Base-by-base conservation (phyloP, 1,140 invertebrate species). In the Drosophila aff. region DNA sequence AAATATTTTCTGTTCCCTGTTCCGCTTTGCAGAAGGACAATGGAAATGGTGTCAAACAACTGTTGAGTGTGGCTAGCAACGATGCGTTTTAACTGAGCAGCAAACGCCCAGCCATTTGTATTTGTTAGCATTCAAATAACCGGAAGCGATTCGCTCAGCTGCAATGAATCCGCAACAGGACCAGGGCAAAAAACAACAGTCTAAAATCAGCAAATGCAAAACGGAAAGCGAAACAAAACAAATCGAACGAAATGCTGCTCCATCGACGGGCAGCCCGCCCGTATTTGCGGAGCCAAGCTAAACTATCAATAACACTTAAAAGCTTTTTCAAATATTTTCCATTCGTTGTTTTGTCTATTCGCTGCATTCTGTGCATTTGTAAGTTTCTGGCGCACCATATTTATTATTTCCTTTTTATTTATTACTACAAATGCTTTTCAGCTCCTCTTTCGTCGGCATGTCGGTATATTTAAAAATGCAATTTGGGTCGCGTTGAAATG, bases 281-380 rank as follows among this genome's bases (percentile, higher is more conserved):
- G 47, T 55, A 55, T 63, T 62, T 36, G 60, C 61, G n/a, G 64
- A 64, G 71, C 49, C 59, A 49, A 57, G 81, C 79, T 87, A 71
- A 86, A 84, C 84, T 89, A 89, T 89, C 84, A 89, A 89, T 89
- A 89, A 90, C 84, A 89, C 85, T 89, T 90, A 89, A 89, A 89
- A 89, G 84, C 84, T 84, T 89, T 87, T 89, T 89, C 82, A 89
- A 89, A 89, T 90, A 90, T 90, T 90, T 90, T 55, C 62, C 64
- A 67, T 49, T 66, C 71, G 41, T 77, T 64, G 62, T 73, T 71
- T 40, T 68, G 50, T 62, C 74, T 57, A 47, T 67, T 76, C 47
- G 43, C 62, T 38, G 60, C 62, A 71, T 73, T 85, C 64, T 74
- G 61, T 81, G 74, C 82, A 79, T 76, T 82, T 82, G 71, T 84